Evolutionary conservation across 2,797 vertebrate species (phyloP).

Genomic region (Amniataba percoides): DNA sequence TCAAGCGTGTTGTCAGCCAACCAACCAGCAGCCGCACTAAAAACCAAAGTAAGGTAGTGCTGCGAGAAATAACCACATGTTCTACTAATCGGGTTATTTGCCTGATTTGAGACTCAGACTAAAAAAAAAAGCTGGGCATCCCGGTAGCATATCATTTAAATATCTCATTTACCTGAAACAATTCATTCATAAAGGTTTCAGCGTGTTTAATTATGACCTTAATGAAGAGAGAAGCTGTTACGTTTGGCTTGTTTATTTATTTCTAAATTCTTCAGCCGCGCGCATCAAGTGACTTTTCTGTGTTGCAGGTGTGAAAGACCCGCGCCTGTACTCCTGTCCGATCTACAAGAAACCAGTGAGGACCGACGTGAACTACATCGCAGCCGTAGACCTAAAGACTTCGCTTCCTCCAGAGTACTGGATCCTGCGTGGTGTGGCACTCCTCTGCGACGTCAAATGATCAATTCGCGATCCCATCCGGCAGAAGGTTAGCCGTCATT

Average conservation of each 20-base stretch:
- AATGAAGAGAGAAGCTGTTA: slow-evolving; percentile 21
- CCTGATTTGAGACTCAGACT: slow-evolving; percentile 30
- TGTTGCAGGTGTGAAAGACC: slow-evolving; percentile 85
- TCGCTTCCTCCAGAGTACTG: slow-evolving; percentile 90
- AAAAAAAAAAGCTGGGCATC: slow-evolving; percentile 18
- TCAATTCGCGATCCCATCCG: not conserved
- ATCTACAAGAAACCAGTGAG: slow-evolving; percentile 94
- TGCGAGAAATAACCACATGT: not conserved
- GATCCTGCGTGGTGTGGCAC: slow-evolving; percentile 94
- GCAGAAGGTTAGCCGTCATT: not conserved
- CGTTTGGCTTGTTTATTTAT: no score
- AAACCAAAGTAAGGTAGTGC: not conserved
- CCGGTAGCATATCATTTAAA: slow-evolving; percentile 17
- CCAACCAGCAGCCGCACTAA: not conserved
- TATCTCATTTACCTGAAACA: slow-evolving; percentile 30
- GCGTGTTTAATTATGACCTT: slow-evolving; percentile 2
- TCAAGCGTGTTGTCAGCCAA: slow-evolving; percentile 3
- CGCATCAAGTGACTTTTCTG: not conserved
- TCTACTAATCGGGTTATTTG: not conserved
- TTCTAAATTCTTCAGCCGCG: not conserved
- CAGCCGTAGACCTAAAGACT: slow-evolving; percentile 90
- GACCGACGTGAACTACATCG: slow-evolving; percentile 92
- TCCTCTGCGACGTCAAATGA: slow-evolving; percentile 95
- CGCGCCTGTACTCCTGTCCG: slow-evolving; percentile 91
- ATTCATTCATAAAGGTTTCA: not conserved